Evolutionary conservation across 1,140 invertebrate species (phyloP).

Genomic region (Pomacea maculata): DNA sequence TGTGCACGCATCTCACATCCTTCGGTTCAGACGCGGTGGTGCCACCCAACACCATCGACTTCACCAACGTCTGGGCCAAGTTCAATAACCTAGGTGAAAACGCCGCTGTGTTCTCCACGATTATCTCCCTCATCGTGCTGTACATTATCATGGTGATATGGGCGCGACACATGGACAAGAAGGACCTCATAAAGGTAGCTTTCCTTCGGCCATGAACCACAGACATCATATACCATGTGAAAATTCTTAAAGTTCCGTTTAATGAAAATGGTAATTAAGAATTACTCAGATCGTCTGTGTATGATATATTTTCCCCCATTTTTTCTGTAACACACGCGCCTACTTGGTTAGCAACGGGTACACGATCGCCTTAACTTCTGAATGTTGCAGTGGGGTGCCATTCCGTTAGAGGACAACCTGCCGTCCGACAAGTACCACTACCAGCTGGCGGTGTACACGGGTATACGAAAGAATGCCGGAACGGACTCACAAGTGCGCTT

Average conservation of each 20-base stretch:
- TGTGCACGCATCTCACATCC: constrained; percentile 69
- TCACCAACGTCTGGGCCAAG: constrained; percentile 69
- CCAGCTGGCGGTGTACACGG: constrained; percentile 62
- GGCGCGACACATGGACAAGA: constrained; percentile 68
- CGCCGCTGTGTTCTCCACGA: constrained; percentile 65
- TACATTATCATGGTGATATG: constrained; percentile 67
- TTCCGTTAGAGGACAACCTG: constrained; percentile 63
- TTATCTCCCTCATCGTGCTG: constrained; percentile 66
- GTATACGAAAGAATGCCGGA: constrained; percentile 56
- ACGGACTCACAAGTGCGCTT: constrained; percentile 62
- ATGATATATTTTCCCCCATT: too few species aligned
- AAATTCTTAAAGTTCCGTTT: too few species aligned
- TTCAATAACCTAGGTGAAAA: constrained; percentile 62
- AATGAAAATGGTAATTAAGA: too few species aligned
- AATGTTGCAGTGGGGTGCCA: constrained; percentile 59
- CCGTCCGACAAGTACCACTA: constrained; percentile 64
- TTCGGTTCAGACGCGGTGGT: constrained; percentile 70
- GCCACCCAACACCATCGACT: constrained; percentile 70
- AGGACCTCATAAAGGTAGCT: constrained; percentile 59
- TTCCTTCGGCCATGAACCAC: not conserved
- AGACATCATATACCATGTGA: too few species aligned
- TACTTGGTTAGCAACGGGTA: too few species aligned
- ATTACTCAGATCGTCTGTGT: too few species aligned
- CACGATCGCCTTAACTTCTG: not conserved
- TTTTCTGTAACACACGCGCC: too few species aligned